Percentiles rank a stretch among this genome's conserved stretches.
Evolutionary conservation across 2,888 invertebrate species (phyloP).

Genomic region (Rosalia funebris): DNA sequence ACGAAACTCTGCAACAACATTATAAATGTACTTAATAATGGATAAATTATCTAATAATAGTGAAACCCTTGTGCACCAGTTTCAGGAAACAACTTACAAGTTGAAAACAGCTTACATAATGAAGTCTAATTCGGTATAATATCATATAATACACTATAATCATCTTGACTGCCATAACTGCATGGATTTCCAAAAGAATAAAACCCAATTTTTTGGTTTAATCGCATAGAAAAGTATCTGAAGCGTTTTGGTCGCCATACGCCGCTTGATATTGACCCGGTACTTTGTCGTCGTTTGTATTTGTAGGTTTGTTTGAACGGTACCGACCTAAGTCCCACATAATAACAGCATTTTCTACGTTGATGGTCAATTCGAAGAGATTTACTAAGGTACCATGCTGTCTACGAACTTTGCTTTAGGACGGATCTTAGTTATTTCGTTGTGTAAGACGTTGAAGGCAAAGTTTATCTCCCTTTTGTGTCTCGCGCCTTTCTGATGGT

Average conservation of each 20-base stretch:
- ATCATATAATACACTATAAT: too few relatives aligned
- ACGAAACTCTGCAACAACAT: too few relatives aligned
- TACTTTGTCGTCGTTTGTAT: too few relatives aligned
- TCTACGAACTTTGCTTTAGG: constrained; percentile 29
- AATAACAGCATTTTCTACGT: constrained; percentile 56
- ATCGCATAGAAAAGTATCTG: constrained; percentile 43
- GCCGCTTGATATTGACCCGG: too few relatives aligned
- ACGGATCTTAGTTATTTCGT: constrained; percentile 8
- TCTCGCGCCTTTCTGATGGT: background rate
- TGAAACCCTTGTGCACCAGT: too few relatives aligned
- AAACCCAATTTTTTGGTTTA: constrained; percentile 44
- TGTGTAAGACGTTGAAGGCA: constrained; percentile 5
- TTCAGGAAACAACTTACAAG: too few relatives aligned
- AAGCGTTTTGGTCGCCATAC: constrained; percentile 27
- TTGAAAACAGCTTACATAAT: too few relatives aligned
- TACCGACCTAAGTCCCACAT: constrained; percentile 47
- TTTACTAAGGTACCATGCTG: constrained; percentile 37
- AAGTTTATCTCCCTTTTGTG: constrained; percentile 2
- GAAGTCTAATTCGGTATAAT: too few relatives aligned
- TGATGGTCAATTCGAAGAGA: constrained; percentile 49
- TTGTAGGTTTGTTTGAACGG: constrained; percentile 23
- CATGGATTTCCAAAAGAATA: constrained; percentile 31
- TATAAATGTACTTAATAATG: too few relatives aligned
- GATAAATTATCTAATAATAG: too few relatives aligned
- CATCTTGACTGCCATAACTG: too few relatives aligned